These are phyloP conservation scores for Macrobrachium rosenbergii DNA, from an alignment of 1,140 invertebrate genomes.

Conservation along the genomic window DNA sequence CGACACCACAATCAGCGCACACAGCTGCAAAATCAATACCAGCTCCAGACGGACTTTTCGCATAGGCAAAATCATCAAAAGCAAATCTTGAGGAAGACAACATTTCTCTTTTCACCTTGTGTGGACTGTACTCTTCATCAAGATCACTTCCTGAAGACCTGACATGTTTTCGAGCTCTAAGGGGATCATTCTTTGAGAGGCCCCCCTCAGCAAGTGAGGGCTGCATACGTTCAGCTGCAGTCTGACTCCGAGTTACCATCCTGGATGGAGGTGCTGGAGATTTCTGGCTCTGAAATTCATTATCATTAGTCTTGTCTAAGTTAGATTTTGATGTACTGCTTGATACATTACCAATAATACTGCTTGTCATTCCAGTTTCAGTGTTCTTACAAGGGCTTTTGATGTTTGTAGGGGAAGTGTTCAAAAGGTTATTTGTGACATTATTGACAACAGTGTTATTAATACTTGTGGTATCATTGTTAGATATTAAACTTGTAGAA, in stretches of 20 bases:
- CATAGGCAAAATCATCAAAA: constrained; percentile 33
- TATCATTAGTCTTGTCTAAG: too few relatives aligned
- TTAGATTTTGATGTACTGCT: too few relatives aligned
- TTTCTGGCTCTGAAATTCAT: background rate
- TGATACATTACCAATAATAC: too few relatives aligned
- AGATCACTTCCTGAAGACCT: too few relatives aligned
- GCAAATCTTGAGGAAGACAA: background rate
- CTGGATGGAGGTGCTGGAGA: constrained; percentile 30
- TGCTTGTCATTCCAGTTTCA: too few relatives aligned
- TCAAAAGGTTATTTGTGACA: too few relatives aligned
- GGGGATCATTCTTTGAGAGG: background rate
- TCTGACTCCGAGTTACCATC: constrained; percentile 55
- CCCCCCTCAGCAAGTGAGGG: background rate
- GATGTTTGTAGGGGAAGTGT: too few relatives aligned
- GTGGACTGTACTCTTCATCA: background rate
- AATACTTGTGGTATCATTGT: too few relatives aligned
- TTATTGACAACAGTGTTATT: too few relatives aligned
- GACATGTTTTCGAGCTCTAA: background rate
- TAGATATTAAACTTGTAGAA: too few relatives aligned
- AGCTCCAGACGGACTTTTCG: constrained; percentile 32
- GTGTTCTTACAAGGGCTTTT: too few relatives aligned
- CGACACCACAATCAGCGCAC: constrained; percentile 29
- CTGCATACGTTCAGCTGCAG: constrained; percentile 18
- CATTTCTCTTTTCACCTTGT: background rate
- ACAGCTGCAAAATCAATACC: constrained; percentile 45